phyloP scores from a whole-genome alignment of 2,113 vertebrate genomes.

The Bubo bubo region DNA sequence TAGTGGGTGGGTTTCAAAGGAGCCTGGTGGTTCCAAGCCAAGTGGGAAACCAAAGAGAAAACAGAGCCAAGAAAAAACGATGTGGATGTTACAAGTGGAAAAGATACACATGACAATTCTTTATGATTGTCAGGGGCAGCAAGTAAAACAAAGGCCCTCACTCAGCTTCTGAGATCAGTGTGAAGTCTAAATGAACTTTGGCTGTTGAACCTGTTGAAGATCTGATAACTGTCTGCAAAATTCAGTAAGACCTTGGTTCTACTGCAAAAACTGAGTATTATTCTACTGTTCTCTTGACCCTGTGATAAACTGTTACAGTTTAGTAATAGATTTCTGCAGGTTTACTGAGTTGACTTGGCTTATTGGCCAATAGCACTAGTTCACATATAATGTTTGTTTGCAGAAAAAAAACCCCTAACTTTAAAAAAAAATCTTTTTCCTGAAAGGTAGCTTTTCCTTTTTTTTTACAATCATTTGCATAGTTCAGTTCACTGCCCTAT shows the following conservation, averaged over 20 bases:
- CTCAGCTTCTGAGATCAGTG: not conserved
- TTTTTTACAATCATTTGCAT: not conserved
- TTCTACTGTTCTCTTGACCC: not conserved
- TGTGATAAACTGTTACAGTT: not conserved
- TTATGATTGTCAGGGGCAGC: not conserved
- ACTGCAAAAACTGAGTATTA: not conserved
- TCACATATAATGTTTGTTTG: not conserved
- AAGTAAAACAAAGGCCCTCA: not conserved
- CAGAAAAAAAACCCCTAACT: not conserved
- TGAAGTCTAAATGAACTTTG: not conserved
- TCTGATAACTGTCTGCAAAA: not conserved
- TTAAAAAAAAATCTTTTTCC: not conserved
- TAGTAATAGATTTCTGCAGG: not conserved
- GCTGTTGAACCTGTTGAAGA: not conserved
- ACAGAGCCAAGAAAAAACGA: not conserved
- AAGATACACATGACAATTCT: not conserved
- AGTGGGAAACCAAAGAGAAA: not conserved
- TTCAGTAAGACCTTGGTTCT: not conserved
- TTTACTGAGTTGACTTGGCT: not conserved
- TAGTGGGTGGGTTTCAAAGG: not conserved
- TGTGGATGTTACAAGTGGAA: not conserved
- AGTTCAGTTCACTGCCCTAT: not conserved
- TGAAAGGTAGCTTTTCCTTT: not conserved
- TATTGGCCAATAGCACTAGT: not conserved
- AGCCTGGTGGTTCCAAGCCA: not conserved